These are phyloP conservation scores for Aphaenogaster rudis DNA, from an alignment of 1,140 invertebrate species.

Conservation along the genomic window DNA sequence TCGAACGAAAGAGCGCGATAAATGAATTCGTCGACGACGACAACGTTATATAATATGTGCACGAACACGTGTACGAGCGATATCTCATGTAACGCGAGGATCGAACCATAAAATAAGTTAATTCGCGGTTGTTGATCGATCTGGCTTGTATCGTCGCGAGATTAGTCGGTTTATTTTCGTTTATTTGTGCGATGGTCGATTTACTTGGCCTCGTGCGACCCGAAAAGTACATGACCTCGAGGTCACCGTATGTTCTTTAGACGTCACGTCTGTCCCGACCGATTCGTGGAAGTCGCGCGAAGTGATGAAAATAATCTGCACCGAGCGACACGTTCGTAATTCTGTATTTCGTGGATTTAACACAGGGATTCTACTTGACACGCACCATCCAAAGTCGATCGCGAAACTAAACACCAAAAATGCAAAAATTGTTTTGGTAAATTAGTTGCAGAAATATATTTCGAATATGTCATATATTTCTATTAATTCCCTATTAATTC, in stretches of 20 bases:
- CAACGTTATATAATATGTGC: not conserved
- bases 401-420: no score
- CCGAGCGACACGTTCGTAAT: not conserved
- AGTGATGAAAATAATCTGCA: conserved; percentile 5
- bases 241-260: not conserved
- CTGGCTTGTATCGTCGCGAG: not conserved
- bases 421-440: not conserved
- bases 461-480: no score
- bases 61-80: not conserved
- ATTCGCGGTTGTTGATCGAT: not conserved
- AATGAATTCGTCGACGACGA: not conserved
- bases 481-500: no score
- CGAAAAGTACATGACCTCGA: not conserved
- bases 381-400: no score
- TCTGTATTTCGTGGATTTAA: not conserved
- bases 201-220: not conserved
- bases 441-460: not conserved
- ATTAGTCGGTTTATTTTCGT: not conserved
- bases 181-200: not conserved
- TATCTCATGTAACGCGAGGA: not conserved
- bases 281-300: not conserved
- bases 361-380: not conserved
- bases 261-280: not conserved
- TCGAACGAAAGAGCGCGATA: conserved; percentile 13
- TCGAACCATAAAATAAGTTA: conserved; percentile 35